Conservation (phyloP, 2,888 invertebrate species). For the Nebria brevicollis region DNA sequence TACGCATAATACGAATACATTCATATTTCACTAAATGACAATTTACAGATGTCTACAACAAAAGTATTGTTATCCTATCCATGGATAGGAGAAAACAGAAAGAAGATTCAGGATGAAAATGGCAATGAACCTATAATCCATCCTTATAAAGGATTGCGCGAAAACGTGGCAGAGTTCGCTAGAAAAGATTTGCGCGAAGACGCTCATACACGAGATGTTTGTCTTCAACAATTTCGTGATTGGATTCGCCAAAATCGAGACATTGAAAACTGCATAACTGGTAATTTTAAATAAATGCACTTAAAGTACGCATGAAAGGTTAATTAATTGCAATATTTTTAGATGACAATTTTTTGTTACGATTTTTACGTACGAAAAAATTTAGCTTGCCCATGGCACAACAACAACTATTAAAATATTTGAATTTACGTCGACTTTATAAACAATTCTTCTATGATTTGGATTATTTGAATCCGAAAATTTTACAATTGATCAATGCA, state of each 20-base stretch:
- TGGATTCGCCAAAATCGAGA: conserved; percentile 79
- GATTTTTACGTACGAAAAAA: conserved; percentile 81
- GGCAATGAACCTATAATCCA: conserved; percentile 41
- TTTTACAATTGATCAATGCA: conserved; percentile 72
- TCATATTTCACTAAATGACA: not conserved
- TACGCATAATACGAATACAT: too few relatives aligned
- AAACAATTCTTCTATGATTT: conserved; percentile 72
- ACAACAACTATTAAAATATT: conserved; percentile 79
- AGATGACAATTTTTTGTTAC: conserved; percentile 79
- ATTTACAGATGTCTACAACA: conserved; percentile 30
- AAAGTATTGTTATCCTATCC: conserved; percentile 39
- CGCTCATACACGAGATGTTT: conserved; percentile 70
- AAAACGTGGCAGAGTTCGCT: conserved; percentile 65
- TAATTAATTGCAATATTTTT: conserved; percentile 52
- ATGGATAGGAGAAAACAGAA: conserved; percentile 26
- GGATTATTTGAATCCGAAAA: conserved; percentile 71
- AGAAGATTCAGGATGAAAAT: conserved; percentile 36
- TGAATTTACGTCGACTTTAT: conserved; percentile 77
- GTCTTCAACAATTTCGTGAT: conserved; percentile 71
- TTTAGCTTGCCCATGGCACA: conserved; percentile 83
- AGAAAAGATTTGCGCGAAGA: conserved; percentile 78
- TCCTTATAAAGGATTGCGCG: conserved; percentile 33
- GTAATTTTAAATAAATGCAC: conserved; percentile 58
- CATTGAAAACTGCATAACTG: conserved; percentile 73
- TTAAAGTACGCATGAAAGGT: not conserved